These are phyloP conservation scores for Propithecus deckenii DNA, from an alignment of 2,797 vertebrate genomes.

Conservation along the genomic window DNA sequence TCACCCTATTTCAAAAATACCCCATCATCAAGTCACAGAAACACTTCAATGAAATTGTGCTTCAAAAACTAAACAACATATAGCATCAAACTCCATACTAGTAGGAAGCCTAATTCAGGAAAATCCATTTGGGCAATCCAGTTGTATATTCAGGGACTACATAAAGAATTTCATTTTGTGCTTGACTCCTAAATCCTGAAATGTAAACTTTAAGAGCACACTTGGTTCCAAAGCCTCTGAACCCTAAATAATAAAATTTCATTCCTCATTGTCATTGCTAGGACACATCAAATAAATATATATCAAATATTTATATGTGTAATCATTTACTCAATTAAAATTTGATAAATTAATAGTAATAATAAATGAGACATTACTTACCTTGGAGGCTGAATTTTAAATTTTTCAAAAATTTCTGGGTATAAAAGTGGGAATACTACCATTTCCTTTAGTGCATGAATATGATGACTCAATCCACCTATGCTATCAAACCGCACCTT, in stretches of 20 bases:
- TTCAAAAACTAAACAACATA: constrained; percentile 32
- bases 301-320: constrained; percentile 14
- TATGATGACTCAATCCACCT: constrained; percentile 96
- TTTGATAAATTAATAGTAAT: constrained; percentile 22
- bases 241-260: constrained; percentile 14
- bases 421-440: constrained; percentile 98
- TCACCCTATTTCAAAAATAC: constrained; percentile 40
- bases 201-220: constrained; percentile 33
- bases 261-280: constrained; percentile 42
- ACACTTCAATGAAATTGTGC: not conserved
- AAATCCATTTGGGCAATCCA: constrained; percentile 10
- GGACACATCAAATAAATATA: constrained; percentile 41
- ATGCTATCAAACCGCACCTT: constrained; percentile 97
- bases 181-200: constrained; percentile 5
- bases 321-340: constrained; percentile 31
- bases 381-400: constrained; percentile 99
- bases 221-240: not conserved
- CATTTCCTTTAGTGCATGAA: constrained; percentile 99
- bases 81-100: not conserved
- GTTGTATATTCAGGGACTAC: not conserved
- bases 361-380: constrained; percentile 78
- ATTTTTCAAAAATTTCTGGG: constrained; percentile 98
- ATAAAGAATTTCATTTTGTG: not conserved
- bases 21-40: constrained; percentile 6
- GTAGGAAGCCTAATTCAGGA: constrained; percentile 18